These are phyloP conservation scores for Fratercula arctica DNA, from an alignment of 2,797 vertebrate genomes.

Conservation along the genomic window DNA sequence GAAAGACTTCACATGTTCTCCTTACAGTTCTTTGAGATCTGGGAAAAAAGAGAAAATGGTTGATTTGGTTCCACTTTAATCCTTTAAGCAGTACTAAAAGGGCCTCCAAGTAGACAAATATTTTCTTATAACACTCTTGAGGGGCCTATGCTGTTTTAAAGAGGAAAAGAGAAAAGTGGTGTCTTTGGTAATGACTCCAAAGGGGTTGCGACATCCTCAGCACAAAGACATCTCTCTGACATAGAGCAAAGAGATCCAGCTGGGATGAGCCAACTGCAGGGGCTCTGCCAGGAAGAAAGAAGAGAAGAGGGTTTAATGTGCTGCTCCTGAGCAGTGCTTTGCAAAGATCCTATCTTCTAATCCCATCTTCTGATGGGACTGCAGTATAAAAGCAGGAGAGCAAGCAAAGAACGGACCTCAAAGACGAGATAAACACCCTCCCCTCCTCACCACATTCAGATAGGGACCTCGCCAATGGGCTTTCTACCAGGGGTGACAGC, in stretches of 20 bases:
- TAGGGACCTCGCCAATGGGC: accelerated
- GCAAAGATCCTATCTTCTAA: not conserved
- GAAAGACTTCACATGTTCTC: conserved; percentile 25
- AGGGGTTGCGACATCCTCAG: not conserved
- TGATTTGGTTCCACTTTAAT: conserved; percentile 24
- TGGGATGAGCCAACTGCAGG: not conserved
- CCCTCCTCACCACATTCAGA: too few species aligned
- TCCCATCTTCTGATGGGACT: not conserved
- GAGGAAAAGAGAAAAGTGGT: not conserved
- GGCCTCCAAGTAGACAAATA: not conserved
- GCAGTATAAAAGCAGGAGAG: not conserved
- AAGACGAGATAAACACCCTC: not conserved
- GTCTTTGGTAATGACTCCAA: not conserved
- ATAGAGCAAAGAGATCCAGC: not conserved
- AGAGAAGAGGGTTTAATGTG: not conserved
- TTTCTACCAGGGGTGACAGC: not conserved
- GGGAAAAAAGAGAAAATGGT: not conserved
- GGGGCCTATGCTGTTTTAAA: not conserved
- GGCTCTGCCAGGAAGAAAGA: not conserved
- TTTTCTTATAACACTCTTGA: conserved; percentile 6
- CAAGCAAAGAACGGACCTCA: not conserved
- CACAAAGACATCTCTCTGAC: not conserved
- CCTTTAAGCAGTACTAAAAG: conserved; percentile 13
- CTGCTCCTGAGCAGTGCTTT: not conserved
- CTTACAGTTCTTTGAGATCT: not conserved